Base-by-base conservation (phyloP, 1,140 invertebrate species). In the Lasioglossum baleicum region DNA sequence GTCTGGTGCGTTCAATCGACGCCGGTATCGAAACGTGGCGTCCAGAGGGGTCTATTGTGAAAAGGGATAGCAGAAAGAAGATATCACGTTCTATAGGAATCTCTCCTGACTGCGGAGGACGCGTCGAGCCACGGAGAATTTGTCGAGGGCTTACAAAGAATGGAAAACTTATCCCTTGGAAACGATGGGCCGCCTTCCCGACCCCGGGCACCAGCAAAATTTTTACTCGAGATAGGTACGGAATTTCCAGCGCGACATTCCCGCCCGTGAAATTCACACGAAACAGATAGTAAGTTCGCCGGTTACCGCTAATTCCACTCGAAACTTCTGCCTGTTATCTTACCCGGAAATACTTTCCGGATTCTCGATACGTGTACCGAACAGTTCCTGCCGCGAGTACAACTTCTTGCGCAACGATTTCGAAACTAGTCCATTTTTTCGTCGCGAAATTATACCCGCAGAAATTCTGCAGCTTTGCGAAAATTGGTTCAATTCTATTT, bases 121-220 rank as follows among this genome's bases (percentile, higher is more conserved):
- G 68, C 64, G 65, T 51, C 44, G 58, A 63, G 58, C 58, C 58
- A 40, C 44, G 13, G 31, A 40, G 67, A 64, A 77, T 77, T 78
- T 64, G 60, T 56, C 44, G 48, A 72, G 17, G 44, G 75, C 35
- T 65, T 42, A 20, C 75, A 4, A 72, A 72, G 75, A 78, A 72
- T 64, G 35, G 58, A 64, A 65, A 72, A 65, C 60, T 64, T 78
- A 78, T 78, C 69, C 60, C 15, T n/a, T 5, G 22, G 44, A 56
- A 72, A 61, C 66, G 35, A 60, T 48, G 22, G 60, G 40, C 51
- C 22, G 31, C 20, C 20, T 40, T 53, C 26, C n/a, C 26, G 64
- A 6, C n/a, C 44, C 2, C 44, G 0, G 31, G 10, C 15, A n/a
- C 10, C 44, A n/a, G 31, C 15, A 44, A 44, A 31, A 44, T 72